A percentile compares a stretch with the other conserved stretches of the same genome.
phyloP scores from a whole-genome alignment of 2,888 invertebrate genomes.

The Drosophila maculinotata region DNA sequence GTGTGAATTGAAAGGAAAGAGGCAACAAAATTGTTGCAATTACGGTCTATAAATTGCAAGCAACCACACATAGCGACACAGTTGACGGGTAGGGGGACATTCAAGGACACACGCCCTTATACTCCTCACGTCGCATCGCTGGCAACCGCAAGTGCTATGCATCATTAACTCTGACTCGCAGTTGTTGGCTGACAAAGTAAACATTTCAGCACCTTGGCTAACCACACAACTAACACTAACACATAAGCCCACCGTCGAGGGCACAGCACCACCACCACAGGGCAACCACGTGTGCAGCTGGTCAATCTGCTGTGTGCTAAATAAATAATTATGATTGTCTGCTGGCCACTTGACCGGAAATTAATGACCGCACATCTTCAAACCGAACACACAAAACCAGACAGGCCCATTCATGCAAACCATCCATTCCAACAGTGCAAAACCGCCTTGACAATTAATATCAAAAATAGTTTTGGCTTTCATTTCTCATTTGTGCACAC shows the following conservation, averaged over 20 bases:
- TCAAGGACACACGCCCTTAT: neutral
- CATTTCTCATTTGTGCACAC: constrained; percentile 64
- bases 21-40: constrained; percentile 71
- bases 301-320: constrained; percentile 73
- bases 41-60: constrained; percentile 70
- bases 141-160: constrained; percentile 68
- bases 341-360: constrained; percentile 77
- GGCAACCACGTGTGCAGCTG: constrained; percentile 70
- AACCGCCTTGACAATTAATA: constrained; percentile 68
- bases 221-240: constrained; percentile 71
- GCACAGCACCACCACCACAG: constrained; percentile 12
- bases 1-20: constrained; percentile 29
- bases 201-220: constrained; percentile 77
- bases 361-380: constrained; percentile 68
- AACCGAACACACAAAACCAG: constrained; percentile 14
- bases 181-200: constrained; percentile 71
- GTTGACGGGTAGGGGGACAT: no score
- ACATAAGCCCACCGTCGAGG: constrained; percentile 21
- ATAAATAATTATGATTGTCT: constrained; percentile 81
- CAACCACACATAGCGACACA: constrained; percentile 8
- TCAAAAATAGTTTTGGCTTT: constrained; percentile 70
- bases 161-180: constrained; percentile 76
- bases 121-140: constrained; percentile 4
- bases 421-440: constrained; percentile 4
- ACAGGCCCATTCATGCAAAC: neutral